A percentile compares a stretch with the other conserved stretches of the same genome.
These are phyloP conservation scores for Takifugu flavidus DNA, from an alignment of 2,113 vertebrate species.

Conservation along the genomic window DNA sequence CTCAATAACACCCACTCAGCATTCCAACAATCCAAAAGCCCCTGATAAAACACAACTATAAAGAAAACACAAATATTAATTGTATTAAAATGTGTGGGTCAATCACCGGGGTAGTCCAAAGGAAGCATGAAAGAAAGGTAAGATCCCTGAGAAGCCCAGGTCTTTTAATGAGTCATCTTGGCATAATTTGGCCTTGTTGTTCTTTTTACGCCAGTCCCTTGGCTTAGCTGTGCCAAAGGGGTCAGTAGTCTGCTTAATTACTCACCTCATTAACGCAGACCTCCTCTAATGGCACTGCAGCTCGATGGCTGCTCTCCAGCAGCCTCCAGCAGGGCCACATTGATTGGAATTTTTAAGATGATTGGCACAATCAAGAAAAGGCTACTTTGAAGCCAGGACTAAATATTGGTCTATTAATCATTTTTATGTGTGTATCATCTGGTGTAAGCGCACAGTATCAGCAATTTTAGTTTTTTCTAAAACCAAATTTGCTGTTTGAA, in stretches of 20 bases:
- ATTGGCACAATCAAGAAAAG: constrained; percentile 10
- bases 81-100: constrained; percentile 21
- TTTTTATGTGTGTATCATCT: too few relatives aligned
- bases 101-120: constrained; percentile 6
- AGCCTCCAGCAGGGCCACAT: constrained; percentile 43
- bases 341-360: constrained; percentile 41
- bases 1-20: neutral
- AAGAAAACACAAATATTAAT: constrained; percentile 5
- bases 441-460: too few relatives aligned
- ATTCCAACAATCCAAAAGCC: neutral
- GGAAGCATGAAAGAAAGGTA: constrained; percentile 14
- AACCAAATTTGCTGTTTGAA: too few relatives aligned
- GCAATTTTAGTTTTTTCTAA: too few relatives aligned
- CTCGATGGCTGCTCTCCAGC: constrained; percentile 23
- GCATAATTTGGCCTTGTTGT: constrained; percentile 39
- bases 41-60: neutral
- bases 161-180: constrained; percentile 52
- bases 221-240: constrained; percentile 41
- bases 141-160: constrained; percentile 27
- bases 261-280: constrained; percentile 66
- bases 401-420: too few relatives aligned
- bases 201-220: constrained; percentile 16
- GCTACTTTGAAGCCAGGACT: neutral
- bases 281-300: constrained; percentile 43
- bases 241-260: constrained; percentile 68